phyloP scores from a whole-genome alignment of 1,140 invertebrate genomes.

The Hydropsyche tenuis region DNA sequence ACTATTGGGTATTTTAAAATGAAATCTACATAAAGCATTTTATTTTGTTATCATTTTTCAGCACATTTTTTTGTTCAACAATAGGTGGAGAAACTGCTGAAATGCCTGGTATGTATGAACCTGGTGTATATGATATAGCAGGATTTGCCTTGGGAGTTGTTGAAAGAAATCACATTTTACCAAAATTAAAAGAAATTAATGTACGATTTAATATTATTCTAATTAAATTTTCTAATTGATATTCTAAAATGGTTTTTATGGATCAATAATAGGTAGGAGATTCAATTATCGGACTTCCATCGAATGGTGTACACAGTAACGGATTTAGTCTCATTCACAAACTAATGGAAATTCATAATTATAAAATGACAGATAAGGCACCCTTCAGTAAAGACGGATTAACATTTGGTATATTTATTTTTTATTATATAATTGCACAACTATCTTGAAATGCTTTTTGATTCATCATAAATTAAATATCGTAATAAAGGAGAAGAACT shows the following conservation, averaged over 20 bases:
- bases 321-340: conserved; percentile 94
- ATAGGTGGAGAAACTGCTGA: conserved; percentile 93
- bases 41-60: not conserved
- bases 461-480: conserved; percentile 7
- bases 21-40: not conserved
- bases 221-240: no score
- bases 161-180: conserved; percentile 77
- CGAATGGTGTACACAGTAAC: conserved; percentile 93
- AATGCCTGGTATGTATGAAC: conserved; percentile 92
- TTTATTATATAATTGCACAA: not conserved
- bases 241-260: not conserved
- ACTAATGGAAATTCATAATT: conserved; percentile 73
- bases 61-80: not conserved
- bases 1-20: conserved; percentile 81
- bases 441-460: conserved; percentile 5
- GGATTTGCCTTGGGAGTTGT: conserved; percentile 95
- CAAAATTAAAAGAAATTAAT: conserved; percentile 72
- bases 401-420: conserved; percentile 63
- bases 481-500: conserved; percentile 77
- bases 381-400: conserved; percentile 75
- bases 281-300: conserved; percentile 85
- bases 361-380: conserved; percentile 72
- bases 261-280: conserved; percentile 68
- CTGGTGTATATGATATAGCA: conserved; percentile 91
- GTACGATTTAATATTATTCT: conserved; percentile 50